phyloP scores from a whole-genome alignment of 2,797 vertebrate genomes.

The Hoplostethus atlanticus region DNA sequence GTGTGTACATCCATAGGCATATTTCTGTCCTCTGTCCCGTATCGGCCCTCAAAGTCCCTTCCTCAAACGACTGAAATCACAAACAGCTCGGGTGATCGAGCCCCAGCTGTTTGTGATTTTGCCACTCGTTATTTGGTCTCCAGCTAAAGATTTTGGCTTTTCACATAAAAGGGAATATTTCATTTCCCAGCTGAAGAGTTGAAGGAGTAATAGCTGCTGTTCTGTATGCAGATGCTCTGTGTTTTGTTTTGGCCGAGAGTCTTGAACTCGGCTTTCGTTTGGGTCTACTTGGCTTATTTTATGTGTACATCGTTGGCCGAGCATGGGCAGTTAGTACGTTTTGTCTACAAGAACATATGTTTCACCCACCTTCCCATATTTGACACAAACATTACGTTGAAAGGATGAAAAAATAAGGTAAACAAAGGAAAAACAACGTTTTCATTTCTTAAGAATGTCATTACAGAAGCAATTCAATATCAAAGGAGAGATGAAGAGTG shows the following conservation, averaged over 20 bases:
- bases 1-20: neutral
- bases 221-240: slow-evolving; percentile 16
- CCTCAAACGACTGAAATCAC: neutral
- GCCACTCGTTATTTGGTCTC: slow-evolving; percentile 5
- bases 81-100: too few relatives aligned
- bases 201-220: neutral
- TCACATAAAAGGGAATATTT: slow-evolving; percentile 5
- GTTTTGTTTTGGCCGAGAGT: slow-evolving; percentile 21
- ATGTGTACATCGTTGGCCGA: neutral
- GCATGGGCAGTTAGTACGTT: neutral
- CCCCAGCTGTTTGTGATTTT: slow-evolving; percentile 15
- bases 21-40: neutral
- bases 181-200: slow-evolving; percentile 4
- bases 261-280: slow-evolving; percentile 11
- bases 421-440: too few relatives aligned
- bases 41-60: neutral
- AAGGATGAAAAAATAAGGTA: too few relatives aligned
- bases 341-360: too few relatives aligned
- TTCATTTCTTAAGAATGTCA: too few relatives aligned
- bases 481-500: too few relatives aligned
- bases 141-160: neutral
- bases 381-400: too few relatives aligned
- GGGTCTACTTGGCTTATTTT: slow-evolving; percentile 10
- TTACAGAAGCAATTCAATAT: too few relatives aligned
- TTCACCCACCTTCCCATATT: too few relatives aligned